Conservation (phyloP, 2,888 invertebrate species). For the Sepiola atlantica region DNA sequence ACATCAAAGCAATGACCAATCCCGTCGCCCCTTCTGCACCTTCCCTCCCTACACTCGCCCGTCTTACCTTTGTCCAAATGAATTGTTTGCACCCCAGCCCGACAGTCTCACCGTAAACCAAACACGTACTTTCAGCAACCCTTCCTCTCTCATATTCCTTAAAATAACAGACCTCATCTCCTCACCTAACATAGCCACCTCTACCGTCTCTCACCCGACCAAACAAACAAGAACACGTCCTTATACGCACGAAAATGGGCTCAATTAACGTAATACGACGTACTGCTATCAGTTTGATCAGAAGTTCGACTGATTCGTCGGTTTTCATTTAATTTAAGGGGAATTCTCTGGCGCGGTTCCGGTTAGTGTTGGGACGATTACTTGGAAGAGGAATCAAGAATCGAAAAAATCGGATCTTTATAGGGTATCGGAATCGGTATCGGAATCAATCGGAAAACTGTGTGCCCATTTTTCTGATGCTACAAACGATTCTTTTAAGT, state of each 20-base stretch:
- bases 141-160: no score
- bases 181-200: not conserved
- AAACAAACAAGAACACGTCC: not conserved
- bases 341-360: no score
- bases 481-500: no score
- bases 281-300: not conserved
- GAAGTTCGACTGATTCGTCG: not conserved
- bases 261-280: not conserved
- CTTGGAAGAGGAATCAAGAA: no score
- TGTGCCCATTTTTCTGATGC: no score
- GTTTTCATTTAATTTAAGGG: no score
- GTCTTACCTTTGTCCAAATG: conserved; percentile 11
- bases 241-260: not conserved
- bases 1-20: conserved; percentile 8
- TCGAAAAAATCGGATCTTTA: no score
- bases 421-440: no score
- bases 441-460: no score
- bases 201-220: not conserved
- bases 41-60: not conserved
- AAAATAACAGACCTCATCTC: no score
- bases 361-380: no score
- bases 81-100: not conserved
- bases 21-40: not conserved
- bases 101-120: not conserved
- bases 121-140: not conserved